phyloP scores from a whole-genome alignment of 2,113 vertebrate genomes.

The Lycocorax pyrrhopterus region DNA sequence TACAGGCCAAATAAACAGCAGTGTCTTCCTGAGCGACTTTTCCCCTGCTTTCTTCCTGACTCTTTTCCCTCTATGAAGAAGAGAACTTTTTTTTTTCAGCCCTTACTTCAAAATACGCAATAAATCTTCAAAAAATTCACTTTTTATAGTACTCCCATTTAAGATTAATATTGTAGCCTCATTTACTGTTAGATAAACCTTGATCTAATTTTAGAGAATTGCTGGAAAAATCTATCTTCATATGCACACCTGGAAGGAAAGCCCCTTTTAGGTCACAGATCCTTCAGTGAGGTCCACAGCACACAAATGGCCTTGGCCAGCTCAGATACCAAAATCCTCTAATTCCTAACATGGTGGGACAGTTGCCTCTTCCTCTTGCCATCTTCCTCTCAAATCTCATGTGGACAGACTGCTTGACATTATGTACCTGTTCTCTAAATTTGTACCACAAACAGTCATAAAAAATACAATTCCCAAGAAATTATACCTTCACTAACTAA shows the following conservation, averaged over 20 bases:
- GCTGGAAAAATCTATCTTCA: neutral
- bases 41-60: neutral
- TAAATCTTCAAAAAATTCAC: neutral
- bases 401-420: neutral
- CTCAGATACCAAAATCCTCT: neutral
- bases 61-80: neutral
- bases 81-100: neutral
- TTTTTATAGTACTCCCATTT: neutral
- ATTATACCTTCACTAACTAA: rapidly evolving
- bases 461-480: neutral
- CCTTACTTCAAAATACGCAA: neutral
- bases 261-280: too few relatives aligned
- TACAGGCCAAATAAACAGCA: neutral
- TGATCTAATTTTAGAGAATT: neutral
- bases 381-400: neutral
- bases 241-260: neutral
- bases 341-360: neutral
- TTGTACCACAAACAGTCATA: neutral
- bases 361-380: neutral
- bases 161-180: neutral
- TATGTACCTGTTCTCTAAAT: neutral
- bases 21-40: neutral
- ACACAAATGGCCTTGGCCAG: neutral
- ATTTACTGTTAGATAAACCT: neutral
- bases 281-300: neutral